These are phyloP conservation scores for Caranx melampygus DNA, from an alignment of 2,113 vertebrate species.

Conservation along the genomic window DNA sequence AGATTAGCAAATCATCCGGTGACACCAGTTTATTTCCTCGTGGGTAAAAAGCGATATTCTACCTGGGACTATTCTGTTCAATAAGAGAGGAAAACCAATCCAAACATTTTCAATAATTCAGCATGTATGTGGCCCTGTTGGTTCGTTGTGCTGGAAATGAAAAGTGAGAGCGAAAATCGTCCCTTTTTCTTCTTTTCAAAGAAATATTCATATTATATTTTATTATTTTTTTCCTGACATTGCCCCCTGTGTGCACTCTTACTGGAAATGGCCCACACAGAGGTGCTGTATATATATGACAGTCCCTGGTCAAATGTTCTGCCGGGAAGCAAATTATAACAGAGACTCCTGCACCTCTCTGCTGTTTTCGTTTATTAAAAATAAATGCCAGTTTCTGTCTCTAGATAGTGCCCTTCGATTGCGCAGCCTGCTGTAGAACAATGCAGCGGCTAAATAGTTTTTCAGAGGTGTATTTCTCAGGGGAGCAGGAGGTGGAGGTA, in stretches of 20 bases:
- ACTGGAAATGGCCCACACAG: not conserved
- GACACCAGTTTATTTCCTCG: slow-evolving; percentile 36
- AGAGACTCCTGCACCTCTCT: not conserved
- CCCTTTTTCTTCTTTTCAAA: not conserved
- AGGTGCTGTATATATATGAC: not conserved
- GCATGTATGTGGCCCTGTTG: not conserved
- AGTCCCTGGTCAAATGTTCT: not conserved
- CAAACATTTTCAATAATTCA: slow-evolving; percentile 71
- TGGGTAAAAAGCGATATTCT: slow-evolving; percentile 39
- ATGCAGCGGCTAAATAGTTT: not conserved
- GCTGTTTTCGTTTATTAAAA: not conserved
- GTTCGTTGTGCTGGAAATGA: slow-evolving; percentile 8
- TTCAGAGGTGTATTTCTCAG: slow-evolving; percentile 4
- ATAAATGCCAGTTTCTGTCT: slow-evolving; percentile 2
- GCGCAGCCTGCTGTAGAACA: not conserved
- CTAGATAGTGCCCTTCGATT: not conserved
- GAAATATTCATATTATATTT: not conserved
- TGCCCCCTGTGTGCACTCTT: not conserved
- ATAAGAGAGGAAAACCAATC: slow-evolving; percentile 35
- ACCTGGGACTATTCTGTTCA: slow-evolving; percentile 43
- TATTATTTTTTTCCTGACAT: not conserved
- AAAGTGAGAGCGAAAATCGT: not conserved
- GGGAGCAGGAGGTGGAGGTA: not conserved
- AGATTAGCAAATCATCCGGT: slow-evolving; percentile 30
- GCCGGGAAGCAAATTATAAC: not conserved